Evolutionary conservation across 2,797 vertebrate genomes (phyloP), one percentile per base, ranked within the genome.

Genomic region (Sandelia bainsii): DNA sequence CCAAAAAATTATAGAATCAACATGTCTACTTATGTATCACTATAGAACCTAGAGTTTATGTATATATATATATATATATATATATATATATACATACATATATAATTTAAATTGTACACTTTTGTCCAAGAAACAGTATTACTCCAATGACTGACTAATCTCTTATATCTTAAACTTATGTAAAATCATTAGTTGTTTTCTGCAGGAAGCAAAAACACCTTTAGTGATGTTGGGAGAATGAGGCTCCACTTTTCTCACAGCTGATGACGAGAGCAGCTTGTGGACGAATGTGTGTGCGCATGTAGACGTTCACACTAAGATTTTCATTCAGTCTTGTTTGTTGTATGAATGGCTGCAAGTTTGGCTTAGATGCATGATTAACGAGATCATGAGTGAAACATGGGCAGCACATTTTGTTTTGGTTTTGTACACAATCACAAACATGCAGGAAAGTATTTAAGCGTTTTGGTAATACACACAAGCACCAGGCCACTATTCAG

Each of bases 401-500:
- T 25, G 23, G 46, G 63, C n/a, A 13, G 65, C 42, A 56, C 72
- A 51, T 71, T 70, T 29, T 40, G 22, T 49, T 69, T 75, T 39
- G 44, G 11, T 67, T 63, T 73, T 61, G 22, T 16, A 8, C 19
- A 46, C 72, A 77, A 82, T 79, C 32, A 19, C 49, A 39, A 81
- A 60, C 68, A 72, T 16, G 19, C 48, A 37, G 44, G 0, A 44
- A 62, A 56, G 44, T n/a, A 49, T 48, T 14, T 51, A 10, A 40
- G 46, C 57, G 27, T 75, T 72, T 58, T 61, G 22, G 34, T 45
- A 34, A 49, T 16, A 46, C 0, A 57, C 9, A 59, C 25, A 59
- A 20, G 48, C 34, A 52, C 39, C 48, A 52, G 17, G 68, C 49
- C 62, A 49, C 40, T 34, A 58, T 58, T 59, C 42, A 17, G 39